Percentiles rank a stretch among this genome's conserved stretches.
These are phyloP conservation scores for Spinus olivaceus DNA, from an alignment of 2,797 vertebrate genomes.

Conservation along the genomic window DNA sequence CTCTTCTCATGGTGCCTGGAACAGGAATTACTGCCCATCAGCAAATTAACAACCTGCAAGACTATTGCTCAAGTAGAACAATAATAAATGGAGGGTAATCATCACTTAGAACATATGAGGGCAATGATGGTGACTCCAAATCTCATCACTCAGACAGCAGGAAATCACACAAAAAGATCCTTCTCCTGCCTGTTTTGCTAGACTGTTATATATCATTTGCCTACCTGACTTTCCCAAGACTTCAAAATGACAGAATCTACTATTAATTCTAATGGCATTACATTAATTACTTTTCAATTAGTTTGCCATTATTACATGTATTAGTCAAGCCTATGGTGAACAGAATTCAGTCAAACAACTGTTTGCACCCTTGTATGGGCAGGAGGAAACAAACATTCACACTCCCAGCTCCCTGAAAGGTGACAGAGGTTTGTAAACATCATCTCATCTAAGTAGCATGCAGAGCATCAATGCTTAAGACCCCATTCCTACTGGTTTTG, in stretches of 20 bases:
- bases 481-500: slow-evolving; percentile 80
- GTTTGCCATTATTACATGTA: neutral
- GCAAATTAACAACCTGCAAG: neutral
- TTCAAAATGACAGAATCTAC: neutral
- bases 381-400: neutral
- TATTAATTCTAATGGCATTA: neutral
- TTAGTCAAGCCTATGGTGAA: neutral
- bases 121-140: neutral
- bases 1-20: neutral
- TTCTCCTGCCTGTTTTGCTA: neutral
- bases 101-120: neutral
- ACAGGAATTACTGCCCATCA: neutral
- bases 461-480: neutral
- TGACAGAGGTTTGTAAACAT: neutral
- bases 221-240: neutral
- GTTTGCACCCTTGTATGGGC: neutral
- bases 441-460: neutral
- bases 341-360: neutral
- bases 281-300: neutral
- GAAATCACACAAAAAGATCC: neutral
- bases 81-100: neutral
- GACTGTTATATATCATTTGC: neutral
- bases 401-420: neutral
- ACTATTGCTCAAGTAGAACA: neutral
- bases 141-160: neutral